Evolutionary conservation across 2,888 invertebrate genomes (phyloP).

Genomic region (Meganola albula): DNA sequence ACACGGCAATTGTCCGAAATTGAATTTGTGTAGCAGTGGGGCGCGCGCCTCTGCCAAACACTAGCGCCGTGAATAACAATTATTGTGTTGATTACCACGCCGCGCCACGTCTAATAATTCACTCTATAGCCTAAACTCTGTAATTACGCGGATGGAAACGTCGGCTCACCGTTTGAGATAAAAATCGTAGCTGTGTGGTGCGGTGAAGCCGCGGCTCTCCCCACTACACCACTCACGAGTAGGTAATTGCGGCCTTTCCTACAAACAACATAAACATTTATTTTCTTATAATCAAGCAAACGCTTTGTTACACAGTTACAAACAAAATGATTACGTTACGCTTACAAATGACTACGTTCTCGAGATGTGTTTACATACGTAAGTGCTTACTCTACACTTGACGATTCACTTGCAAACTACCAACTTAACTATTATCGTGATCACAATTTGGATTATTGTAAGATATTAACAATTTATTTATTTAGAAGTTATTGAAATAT

Average conservation of each 20-base stretch:
- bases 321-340: slow-evolving; percentile 21
- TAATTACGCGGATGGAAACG: slow-evolving; percentile 72
- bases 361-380: slow-evolving; percentile 4
- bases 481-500: no score
- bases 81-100: slow-evolving; percentile 68
- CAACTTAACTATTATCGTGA: no score
- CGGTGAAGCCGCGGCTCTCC: slow-evolving; percentile 24
- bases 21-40: slow-evolving; percentile 48
- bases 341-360: slow-evolving; percentile 12
- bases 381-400: not conserved
- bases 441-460: no score
- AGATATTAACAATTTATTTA: no score
- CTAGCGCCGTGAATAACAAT: slow-evolving; percentile 63
- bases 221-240: slow-evolving; percentile 33
- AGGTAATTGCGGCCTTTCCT: slow-evolving; percentile 53
- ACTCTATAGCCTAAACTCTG: slow-evolving; percentile 71
- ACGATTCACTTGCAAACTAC: not conserved
- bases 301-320: slow-evolving; percentile 29
- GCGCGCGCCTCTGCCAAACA: slow-evolving; percentile 36
- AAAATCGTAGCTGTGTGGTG: slow-evolving; percentile 51
- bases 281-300: slow-evolving; percentile 43
- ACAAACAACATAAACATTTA: slow-evolving; percentile 66
- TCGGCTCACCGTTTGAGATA: slow-evolving; percentile 73
- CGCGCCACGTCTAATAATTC: slow-evolving; percentile 71
- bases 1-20: slow-evolving; percentile 53